These are phyloP conservation scores for Amblyopsis rosae DNA, from an alignment of 2,113 vertebrate genomes.

Conservation along the genomic window DNA sequence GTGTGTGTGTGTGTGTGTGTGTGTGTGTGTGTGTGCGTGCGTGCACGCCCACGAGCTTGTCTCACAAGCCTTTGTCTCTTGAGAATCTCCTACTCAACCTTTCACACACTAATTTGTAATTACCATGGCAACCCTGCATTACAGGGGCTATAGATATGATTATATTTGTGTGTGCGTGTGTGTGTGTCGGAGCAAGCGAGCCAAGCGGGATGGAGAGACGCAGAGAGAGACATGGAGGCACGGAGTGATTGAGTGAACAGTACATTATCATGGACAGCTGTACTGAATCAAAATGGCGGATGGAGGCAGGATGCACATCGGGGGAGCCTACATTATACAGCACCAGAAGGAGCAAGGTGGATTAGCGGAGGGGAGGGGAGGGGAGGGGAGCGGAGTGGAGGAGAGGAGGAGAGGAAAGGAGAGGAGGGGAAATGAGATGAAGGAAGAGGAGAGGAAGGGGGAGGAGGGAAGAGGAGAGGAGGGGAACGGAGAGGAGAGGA, in stretches of 20 bases:
- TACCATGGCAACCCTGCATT: constrained; percentile 60
- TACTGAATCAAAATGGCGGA: constrained; percentile 83
- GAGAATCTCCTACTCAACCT: constrained; percentile 45
- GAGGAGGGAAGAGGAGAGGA: constrained; percentile 14
- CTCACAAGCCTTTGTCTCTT: constrained; percentile 43
- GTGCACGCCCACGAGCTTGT: background rate
- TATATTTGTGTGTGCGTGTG: background rate
- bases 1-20: constrained; percentile 23
- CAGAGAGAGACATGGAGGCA: constrained; percentile 39
- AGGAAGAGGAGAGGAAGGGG: background rate
- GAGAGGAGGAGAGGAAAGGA: too few species aligned
- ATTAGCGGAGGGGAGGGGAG: constrained; percentile 22
- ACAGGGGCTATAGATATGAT: constrained; percentile 49
- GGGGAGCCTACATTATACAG: constrained; percentile 73
- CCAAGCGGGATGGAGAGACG: constrained; percentile 23
- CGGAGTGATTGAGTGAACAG: constrained; percentile 72
- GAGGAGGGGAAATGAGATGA: constrained; percentile 2
- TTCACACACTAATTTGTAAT: constrained; percentile 55
- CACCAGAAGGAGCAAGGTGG: constrained; percentile 70
- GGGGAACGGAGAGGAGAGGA: constrained; percentile 24
- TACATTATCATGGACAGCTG: constrained; percentile 79
- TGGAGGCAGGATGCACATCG: constrained; percentile 69
- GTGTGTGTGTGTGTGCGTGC: constrained; percentile 16
- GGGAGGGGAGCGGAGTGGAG: constrained; percentile 11
- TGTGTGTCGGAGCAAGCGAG: constrained; percentile 15